Conservation (phyloP, 2,113 vertebrate species). For the Urocitellus parryii region DNA sequence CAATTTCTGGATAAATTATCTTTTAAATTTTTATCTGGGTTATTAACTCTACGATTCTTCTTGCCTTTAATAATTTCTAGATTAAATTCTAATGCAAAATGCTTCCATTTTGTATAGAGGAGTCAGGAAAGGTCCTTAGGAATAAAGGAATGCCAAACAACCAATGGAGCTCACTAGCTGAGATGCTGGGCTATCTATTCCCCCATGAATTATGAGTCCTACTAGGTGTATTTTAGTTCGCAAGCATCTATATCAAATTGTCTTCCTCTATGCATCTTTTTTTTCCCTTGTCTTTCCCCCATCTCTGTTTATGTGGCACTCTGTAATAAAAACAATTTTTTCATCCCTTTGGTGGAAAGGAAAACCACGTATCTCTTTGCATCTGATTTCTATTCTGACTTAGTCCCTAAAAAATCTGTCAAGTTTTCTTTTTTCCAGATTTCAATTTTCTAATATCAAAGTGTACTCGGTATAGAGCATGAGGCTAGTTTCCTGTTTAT, state of each 20-base stretch:
- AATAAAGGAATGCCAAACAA: not conserved
- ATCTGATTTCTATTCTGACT: not conserved
- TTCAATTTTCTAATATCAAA: not conserved
- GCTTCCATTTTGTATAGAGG: not conserved
- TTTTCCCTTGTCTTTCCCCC: not conserved
- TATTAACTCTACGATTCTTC: not conserved
- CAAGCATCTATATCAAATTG: not conserved
- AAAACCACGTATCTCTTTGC: not conserved
- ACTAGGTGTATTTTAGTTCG: not conserved
- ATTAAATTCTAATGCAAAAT: not conserved
- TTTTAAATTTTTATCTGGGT: not conserved
- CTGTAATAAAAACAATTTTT: not conserved
- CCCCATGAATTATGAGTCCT: not conserved
- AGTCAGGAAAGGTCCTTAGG: not conserved
- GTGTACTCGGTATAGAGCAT: not conserved
- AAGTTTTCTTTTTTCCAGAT: not conserved
- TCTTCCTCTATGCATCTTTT: not conserved
- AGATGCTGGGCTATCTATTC: not conserved
- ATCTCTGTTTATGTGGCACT: not conserved
- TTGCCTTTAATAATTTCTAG: not conserved
- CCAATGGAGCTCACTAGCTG: accelerated
- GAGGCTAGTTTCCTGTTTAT: not conserved
- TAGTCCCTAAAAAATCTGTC: not conserved
- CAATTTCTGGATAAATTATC: not conserved
- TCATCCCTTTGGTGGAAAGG: not conserved